phyloP scores from a whole-genome alignment of 2,797 vertebrate species.

The Galaxias olidus region DNA sequence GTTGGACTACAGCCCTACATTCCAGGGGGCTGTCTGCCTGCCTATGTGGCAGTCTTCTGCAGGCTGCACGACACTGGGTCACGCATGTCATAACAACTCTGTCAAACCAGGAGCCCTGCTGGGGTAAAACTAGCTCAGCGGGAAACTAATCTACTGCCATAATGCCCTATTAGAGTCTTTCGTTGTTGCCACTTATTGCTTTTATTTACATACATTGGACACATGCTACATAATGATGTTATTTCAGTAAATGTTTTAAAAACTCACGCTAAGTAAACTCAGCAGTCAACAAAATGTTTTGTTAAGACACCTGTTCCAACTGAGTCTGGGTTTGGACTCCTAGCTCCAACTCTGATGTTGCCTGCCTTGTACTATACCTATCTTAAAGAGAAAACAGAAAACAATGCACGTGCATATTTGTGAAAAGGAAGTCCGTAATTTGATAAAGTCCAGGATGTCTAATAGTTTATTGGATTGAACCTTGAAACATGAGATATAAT shows the following conservation, averaged over 20 bases:
- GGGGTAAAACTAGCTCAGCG: neutral
- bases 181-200: too few relatives aligned
- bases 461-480: neutral
- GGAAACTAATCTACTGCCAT: too few relatives aligned
- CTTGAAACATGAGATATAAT: neutral
- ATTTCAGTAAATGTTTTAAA: too few relatives aligned
- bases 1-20: conserved; percentile 20
- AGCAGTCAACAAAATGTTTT: too few relatives aligned
- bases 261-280: too few relatives aligned
- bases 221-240: too few relatives aligned
- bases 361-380: too few relatives aligned
- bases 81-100: conserved; percentile 48
- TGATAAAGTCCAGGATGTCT: neutral
- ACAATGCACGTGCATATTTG: neutral
- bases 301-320: too few relatives aligned
- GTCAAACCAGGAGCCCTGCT: conserved; percentile 20
- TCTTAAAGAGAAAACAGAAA: neutral
- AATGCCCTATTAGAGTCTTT: too few relatives aligned
- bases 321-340: too few relatives aligned
- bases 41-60: neutral
- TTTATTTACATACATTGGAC: too few relatives aligned
- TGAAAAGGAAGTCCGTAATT: neutral
- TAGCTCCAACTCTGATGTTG: too few relatives aligned
- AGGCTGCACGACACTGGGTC: conserved; percentile 40
- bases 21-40: conserved; percentile 26